Evolutionary conservation across 2,888 invertebrate genomes (phyloP).

Genomic region (Piscicola geometra): DNA sequence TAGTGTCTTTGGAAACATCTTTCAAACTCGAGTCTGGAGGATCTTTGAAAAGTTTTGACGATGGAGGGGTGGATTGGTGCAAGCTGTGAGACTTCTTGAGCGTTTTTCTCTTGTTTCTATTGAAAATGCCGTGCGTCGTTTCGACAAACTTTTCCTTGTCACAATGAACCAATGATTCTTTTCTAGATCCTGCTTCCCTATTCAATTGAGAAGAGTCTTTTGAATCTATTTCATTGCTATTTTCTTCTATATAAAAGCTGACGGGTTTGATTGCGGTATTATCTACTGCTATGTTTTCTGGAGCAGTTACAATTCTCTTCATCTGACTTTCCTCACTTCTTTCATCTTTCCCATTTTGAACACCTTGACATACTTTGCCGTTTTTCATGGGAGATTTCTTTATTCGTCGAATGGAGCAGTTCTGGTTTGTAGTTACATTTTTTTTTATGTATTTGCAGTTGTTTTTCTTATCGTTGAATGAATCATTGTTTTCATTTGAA

Average conservation of each 20-base stretch:
- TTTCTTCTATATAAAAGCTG: background rate
- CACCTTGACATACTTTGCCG: background rate
- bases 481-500: background rate
- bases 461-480: conserved; percentile 6
- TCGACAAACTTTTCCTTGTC: conserved; percentile 18
- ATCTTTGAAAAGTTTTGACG: background rate
- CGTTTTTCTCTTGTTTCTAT: conserved; percentile 4
- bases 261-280: background rate
- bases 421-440: background rate
- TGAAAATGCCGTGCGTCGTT: conserved; percentile 6
- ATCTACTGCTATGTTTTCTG: background rate
- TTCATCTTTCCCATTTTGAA: background rate
- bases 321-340: background rate
- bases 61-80: background rate
- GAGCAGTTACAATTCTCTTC: conserved; percentile 23
- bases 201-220: background rate
- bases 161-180: conserved; percentile 1
- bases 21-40: background rate
- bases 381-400: background rate
- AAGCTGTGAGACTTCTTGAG: background rate
- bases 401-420: background rate
- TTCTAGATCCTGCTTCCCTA: background rate
- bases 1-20: background rate
- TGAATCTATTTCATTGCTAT: conserved; percentile 7
- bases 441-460: conserved; percentile 5